A percentile compares a stretch with the other conserved stretches of the same genome.
phyloP scores from a whole-genome alignment of 2,113 vertebrate species.

The Hoplias malabaricus region DNA sequence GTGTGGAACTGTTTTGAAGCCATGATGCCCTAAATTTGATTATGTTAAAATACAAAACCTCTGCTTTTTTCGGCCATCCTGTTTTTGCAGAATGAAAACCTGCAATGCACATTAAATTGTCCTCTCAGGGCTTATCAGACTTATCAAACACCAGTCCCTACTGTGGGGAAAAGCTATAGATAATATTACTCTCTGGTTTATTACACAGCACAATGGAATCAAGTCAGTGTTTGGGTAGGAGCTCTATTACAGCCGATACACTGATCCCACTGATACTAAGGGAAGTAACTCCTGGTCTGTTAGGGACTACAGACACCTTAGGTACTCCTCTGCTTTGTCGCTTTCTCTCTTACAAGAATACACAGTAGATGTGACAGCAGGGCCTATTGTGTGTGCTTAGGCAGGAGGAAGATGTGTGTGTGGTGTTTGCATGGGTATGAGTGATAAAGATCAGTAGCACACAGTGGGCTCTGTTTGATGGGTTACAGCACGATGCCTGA shows the following conservation, averaged over 20 bases:
- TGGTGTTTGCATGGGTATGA: background rate
- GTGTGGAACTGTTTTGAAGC: no score
- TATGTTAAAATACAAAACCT: no score
- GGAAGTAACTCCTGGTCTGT: background rate
- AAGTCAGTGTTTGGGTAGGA: background rate
- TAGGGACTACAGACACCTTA: background rate
- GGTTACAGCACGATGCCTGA: background rate
- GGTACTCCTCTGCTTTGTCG: slow-evolving; percentile 36
- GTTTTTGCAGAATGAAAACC: background rate
- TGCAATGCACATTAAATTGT: background rate
- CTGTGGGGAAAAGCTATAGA: no score
- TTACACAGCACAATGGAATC: background rate
- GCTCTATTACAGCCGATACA: background rate
- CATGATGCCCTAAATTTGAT: no score
- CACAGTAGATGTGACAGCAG: slow-evolving; percentile 25
- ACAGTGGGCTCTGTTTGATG: slow-evolving; percentile 26
- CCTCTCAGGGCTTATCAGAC: background rate
- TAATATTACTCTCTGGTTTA: background rate
- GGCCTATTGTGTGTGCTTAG: slow-evolving; percentile 30
- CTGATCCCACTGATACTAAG: background rate
- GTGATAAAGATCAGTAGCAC: slow-evolving; percentile 23
- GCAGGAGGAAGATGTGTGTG: slow-evolving; percentile 22
- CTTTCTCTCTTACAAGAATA: slow-evolving; percentile 14
- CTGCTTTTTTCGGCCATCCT: no score
- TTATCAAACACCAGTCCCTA: no score